These are phyloP conservation scores for Sciurus carolinensis DNA, from an alignment of 2,797 vertebrate genomes.

Conservation along the genomic window DNA sequence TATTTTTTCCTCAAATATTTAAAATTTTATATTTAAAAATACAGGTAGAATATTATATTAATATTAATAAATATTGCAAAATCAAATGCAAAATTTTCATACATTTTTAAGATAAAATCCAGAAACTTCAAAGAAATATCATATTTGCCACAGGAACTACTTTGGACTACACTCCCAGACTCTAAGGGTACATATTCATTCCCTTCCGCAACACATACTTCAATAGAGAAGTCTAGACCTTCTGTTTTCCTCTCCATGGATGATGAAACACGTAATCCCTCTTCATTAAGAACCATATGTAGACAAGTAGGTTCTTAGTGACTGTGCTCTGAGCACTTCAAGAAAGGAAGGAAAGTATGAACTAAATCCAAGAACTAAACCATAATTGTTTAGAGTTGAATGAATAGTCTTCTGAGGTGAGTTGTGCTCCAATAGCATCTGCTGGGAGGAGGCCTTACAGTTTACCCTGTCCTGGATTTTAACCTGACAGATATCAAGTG, in stretches of 20 bases:
- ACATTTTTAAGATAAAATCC: constrained; percentile 45
- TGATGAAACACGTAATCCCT: neutral
- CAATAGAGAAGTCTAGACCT: neutral
- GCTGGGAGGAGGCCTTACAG: neutral
- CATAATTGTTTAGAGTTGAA: neutral
- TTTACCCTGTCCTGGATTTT: neutral
- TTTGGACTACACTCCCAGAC: neutral
- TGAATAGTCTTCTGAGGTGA: neutral
- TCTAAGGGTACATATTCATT: neutral
- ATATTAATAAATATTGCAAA: neutral
- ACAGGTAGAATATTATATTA: neutral
- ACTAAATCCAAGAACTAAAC: constrained; percentile 17
- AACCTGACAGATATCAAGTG: neutral
- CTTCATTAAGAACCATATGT: neutral
- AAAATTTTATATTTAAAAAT: constrained; percentile 33
- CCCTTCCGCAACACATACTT: neutral
- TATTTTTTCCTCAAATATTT: constrained; percentile 44
- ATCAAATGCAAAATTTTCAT: neutral
- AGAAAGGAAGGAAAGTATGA: neutral
- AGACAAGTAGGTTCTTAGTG: neutral
- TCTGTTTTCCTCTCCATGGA: neutral
- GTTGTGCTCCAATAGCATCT: neutral
- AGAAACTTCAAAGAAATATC: constrained; percentile 37
- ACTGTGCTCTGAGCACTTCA: neutral
- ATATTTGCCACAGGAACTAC: neutral